phyloP scores from a whole-genome alignment of 2,888 invertebrate species.

The Gymnoscelis rufifasciata region DNA sequence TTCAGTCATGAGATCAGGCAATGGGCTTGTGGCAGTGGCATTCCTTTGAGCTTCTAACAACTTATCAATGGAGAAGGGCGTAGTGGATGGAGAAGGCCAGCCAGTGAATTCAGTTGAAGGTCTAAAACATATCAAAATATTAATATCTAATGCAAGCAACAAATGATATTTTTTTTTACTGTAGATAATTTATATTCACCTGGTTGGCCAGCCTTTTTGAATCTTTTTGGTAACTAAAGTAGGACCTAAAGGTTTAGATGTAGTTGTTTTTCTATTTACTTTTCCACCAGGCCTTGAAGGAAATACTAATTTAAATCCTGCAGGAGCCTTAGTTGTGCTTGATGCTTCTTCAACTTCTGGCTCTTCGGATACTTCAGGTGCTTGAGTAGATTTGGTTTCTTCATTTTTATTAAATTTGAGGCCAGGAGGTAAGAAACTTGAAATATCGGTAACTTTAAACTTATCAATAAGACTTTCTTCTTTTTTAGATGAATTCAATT shows the following conservation, averaged over 20 bases:
- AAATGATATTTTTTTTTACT: no score
- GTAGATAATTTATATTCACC: no score
- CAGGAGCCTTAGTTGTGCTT: constrained; percentile 62
- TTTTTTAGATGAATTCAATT: constrained; percentile 51
- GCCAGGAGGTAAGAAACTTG: constrained; percentile 81
- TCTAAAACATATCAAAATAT: constrained; percentile 68
- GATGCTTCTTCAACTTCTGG: constrained; percentile 15
- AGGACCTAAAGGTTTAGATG: constrained; percentile 77
- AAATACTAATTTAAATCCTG: constrained; percentile 85
- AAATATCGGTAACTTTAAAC: constrained; percentile 71
- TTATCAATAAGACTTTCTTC: constrained; percentile 39
- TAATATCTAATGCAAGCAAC: no score
- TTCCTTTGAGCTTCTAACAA: constrained; percentile 83
- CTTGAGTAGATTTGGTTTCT: neutral
- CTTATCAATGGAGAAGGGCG: constrained; percentile 91
- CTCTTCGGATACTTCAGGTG: constrained; percentile 15
- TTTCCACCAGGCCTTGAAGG: constrained; percentile 87
- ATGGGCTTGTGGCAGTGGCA: constrained; percentile 80
- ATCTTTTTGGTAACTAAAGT: constrained; percentile 81
- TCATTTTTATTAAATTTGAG: constrained; percentile 66
- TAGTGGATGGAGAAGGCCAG: constrained; percentile 93
- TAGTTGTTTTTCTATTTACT: constrained; percentile 78
- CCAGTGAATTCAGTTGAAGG: constrained; percentile 94
- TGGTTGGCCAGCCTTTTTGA: constrained; percentile 90
- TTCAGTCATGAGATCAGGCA: constrained; percentile 60